phyloP scores from a whole-genome alignment of 2,113 vertebrate species.

The Myxocyprinus asiaticus region DNA sequence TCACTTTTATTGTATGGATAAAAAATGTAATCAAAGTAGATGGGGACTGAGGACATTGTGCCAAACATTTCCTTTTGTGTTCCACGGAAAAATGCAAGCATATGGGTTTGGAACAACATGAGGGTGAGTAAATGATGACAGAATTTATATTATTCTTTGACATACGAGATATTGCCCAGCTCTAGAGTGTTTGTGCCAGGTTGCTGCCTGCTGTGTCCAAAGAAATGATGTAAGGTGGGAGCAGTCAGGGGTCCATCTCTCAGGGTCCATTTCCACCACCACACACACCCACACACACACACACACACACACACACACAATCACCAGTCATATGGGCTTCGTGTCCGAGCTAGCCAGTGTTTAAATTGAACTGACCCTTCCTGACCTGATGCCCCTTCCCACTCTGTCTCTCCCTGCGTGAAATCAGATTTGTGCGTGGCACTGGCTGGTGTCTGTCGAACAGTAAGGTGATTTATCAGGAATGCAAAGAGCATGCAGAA shows the following conservation, averaged over 20 bases:
- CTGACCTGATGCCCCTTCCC: slow-evolving; percentile 19
- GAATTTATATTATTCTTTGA: too few species aligned
- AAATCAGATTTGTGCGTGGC: slow-evolving; percentile 98
- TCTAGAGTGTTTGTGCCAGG: background rate
- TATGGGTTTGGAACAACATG: too few species aligned
- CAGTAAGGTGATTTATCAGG: slow-evolving; percentile 99
- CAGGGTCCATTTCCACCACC: slow-evolving; percentile 52
- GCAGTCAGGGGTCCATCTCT: slow-evolving; percentile 44
- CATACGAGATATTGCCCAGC: too few species aligned
- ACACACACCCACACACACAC: slow-evolving; percentile 35
- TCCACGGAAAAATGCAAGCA: too few species aligned
- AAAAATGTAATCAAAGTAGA: too few species aligned
- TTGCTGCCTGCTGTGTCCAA: background rate
- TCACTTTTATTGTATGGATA: too few species aligned
- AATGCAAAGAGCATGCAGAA: slow-evolving; percentile 99
- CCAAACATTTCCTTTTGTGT: too few species aligned
- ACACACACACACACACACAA: slow-evolving; percentile 44
- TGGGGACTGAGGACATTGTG: too few species aligned
- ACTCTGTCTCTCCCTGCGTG: slow-evolving; percentile 76
- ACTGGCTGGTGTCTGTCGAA: slow-evolving; percentile 95
- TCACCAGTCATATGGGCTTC: background rate
- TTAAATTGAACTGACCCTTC: slow-evolving; percentile 65
- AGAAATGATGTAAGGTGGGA: slow-evolving; percentile 15
- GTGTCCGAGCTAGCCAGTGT: slow-evolving; percentile 37
- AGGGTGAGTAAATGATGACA: too few species aligned